Conservation (phyloP, 2,888 invertebrate species). For the Odontothrips loti region DNA sequence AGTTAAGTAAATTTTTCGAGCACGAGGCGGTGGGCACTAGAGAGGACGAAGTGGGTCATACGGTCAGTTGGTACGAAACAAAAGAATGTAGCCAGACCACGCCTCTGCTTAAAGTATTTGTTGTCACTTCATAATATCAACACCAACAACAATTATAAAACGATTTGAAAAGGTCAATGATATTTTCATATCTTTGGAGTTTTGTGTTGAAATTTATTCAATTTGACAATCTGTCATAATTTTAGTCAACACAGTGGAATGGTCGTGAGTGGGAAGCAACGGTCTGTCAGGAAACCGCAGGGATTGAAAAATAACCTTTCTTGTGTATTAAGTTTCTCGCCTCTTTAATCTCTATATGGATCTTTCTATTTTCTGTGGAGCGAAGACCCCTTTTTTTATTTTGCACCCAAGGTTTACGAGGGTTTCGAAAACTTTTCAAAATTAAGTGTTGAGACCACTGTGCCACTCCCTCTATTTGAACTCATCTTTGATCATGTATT, state of each 20-base stretch:
- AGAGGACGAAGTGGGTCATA: too few relatives aligned
- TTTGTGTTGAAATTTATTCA: neutral
- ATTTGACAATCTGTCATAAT: neutral
- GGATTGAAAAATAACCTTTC: too few relatives aligned
- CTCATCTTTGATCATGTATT: too few relatives aligned
- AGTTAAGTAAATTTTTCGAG: too few relatives aligned
- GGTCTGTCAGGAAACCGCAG: too few relatives aligned
- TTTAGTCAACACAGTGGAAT: neutral
- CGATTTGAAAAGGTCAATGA: neutral
- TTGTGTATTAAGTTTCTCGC: too few relatives aligned
- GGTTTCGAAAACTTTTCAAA: neutral
- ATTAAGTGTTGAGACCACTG: too few relatives aligned
- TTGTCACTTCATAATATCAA: constrained; percentile 12
- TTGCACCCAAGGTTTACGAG: neutral
- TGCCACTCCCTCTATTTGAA: too few relatives aligned
- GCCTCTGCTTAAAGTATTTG: neutral
- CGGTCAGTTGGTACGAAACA: neutral
- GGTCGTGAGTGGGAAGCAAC: too few relatives aligned
- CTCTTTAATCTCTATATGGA: neutral
- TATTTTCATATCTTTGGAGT: neutral
- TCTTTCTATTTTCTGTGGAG: neutral
- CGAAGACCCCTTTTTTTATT: neutral
- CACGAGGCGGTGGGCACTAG: too few relatives aligned
- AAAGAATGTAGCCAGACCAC: neutral
- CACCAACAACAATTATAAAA: neutral